These are phyloP conservation scores for Hyphantria cunea DNA, from an alignment of 1,140 invertebrate genomes.

Conservation along the genomic window DNA sequence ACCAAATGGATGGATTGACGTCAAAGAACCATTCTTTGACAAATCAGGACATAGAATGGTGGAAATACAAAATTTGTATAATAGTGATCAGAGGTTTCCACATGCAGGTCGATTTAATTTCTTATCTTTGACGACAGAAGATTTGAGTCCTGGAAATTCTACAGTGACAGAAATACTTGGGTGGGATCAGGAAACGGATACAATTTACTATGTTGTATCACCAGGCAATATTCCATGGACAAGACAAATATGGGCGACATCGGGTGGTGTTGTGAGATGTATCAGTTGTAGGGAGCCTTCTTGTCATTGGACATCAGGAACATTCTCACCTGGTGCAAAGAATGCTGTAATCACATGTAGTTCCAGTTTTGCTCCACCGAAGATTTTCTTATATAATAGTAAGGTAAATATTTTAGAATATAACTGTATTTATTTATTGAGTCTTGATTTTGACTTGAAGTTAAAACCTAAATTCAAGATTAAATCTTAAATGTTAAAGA, in stretches of 20 bases:
- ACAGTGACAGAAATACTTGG: constrained; percentile 75
- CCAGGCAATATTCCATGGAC: constrained; percentile 75
- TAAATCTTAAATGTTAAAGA: no score
- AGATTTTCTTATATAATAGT: constrained; percentile 57
- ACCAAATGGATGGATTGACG: constrained; percentile 76
- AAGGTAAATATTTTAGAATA: constrained; percentile 43
- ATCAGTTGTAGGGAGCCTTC: constrained; percentile 69
- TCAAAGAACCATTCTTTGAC: constrained; percentile 63
- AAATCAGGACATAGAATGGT: constrained; percentile 74
- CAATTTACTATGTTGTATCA: constrained; percentile 79
- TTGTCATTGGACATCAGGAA: constrained; percentile 57
- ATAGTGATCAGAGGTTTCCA: constrained; percentile 61
- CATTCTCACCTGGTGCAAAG: constrained; percentile 55
- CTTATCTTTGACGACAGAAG: constrained; percentile 57
- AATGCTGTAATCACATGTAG: constrained; percentile 63
- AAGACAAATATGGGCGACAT: constrained; percentile 80
- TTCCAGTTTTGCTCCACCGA: constrained; percentile 55
- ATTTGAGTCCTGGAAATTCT: constrained; percentile 85
- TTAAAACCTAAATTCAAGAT: no score
- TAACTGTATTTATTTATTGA: neutral
- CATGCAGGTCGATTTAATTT: constrained; percentile 73
- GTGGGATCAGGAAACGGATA: constrained; percentile 75
- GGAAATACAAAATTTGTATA: constrained; percentile 63
- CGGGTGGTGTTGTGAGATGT: constrained; percentile 62
- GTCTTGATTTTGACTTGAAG: no score